Conservation (phyloP, 2,113 vertebrate genomes). For the Caranx ignobilis region DNA sequence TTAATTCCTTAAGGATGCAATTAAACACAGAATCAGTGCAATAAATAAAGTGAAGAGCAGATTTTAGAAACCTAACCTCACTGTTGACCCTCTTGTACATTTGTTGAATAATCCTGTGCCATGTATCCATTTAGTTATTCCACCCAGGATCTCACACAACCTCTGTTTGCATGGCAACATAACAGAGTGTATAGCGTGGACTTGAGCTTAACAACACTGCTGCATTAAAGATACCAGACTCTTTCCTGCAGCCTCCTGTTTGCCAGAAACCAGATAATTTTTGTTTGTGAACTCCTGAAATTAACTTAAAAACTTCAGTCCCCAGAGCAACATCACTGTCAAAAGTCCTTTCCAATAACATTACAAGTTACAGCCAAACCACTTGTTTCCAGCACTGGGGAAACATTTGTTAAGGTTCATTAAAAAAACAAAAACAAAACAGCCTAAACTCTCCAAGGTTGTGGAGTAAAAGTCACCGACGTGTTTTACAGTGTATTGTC, state of each 20-base stretch:
- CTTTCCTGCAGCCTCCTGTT: background rate
- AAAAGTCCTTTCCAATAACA: background rate
- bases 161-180: constrained; percentile 1
- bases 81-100: constrained; percentile 9
- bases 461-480: background rate
- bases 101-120: background rate
- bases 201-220: background rate
- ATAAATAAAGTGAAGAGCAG: background rate
- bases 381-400: background rate
- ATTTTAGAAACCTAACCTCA: background rate
- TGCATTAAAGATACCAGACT: background rate
- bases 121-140: background rate
- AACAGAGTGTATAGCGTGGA: background rate
- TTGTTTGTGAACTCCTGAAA: background rate
- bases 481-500: background rate
- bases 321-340: background rate
- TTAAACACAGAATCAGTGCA: background rate
- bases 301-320: background rate
- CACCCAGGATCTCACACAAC: background rate
- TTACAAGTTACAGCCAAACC: background rate
- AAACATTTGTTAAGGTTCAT: constrained; percentile 1
- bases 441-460: background rate
- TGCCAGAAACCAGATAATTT: constrained; percentile 4
- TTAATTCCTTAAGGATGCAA: constrained; percentile 19
- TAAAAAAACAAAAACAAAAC: background rate